Base-by-base conservation (phyloP, 2,113 vertebrate genomes). In the Podiceps cristatus region DNA sequence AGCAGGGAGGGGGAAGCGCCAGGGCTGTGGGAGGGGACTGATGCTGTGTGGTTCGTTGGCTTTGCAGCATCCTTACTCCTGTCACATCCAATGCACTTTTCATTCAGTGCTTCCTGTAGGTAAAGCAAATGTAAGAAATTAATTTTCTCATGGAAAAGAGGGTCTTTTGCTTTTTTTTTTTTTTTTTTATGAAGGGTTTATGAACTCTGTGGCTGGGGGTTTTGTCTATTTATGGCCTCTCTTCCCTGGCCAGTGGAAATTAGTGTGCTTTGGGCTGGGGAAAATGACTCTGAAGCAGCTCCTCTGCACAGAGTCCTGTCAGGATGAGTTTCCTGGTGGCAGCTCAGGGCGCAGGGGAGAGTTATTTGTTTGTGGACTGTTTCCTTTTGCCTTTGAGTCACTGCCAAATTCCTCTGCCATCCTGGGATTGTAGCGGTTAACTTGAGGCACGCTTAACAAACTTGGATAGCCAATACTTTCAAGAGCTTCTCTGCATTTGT, bases 401-500 rank as follows among this genome's bases (percentile, higher is more conserved):
- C 27, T 66, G 75, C 49, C 69, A 73, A 29, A 62, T 86, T 83
- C 55, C 42, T 80, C 49, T 45, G 47, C 40, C 35, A 3, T 50
- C 40, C 45, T 3, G 13, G 89, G 44, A 9, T 9, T 79, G 62
- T 10, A 80, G 68, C 2, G 5, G 93, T 95, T 97, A 95, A 95
- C 49, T 88, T 78, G 72, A 97, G 78, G 96, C 82, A 90, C 1
- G 2, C 62, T 76, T 78, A 68, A 67, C 78, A 78, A 52, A 55
- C 82, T 73, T 37, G 73, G 76, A 82, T 66, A 92, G 66, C 69
- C 92, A 80, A 87, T 67, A 53, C 84, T 90, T 89, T 60, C 58
- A 91, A 79, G 95, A 93, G 79, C 73, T 82, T 20, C 77, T 78
- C 74, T 66, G 77, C 78, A 75, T 96, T 96, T 96, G 78, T 96